Evolutionary conservation across 2,113 vertebrate genomes (phyloP).

Genomic region (Collichthys lucidus): DNA sequence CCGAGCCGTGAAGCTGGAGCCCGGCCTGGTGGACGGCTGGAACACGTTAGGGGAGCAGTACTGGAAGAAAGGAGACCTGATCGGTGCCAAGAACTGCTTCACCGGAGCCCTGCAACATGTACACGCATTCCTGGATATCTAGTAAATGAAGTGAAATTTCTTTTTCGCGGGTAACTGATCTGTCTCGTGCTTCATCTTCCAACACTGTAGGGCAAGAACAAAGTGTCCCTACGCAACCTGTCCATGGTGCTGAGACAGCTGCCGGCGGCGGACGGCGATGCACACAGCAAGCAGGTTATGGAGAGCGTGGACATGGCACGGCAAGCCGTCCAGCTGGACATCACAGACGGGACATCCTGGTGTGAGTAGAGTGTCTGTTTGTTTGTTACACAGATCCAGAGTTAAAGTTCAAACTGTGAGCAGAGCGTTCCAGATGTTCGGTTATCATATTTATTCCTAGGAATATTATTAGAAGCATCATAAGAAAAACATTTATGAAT

Average conservation of each 20-base stretch:
- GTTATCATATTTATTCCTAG: no score
- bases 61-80: constrained; percentile 92
- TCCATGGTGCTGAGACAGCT: constrained; percentile 93
- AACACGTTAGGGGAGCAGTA: constrained; percentile 93
- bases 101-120: constrained; percentile 90
- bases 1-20: constrained; percentile 91
- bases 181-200: not conserved
- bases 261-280: constrained; percentile 68
- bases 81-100: constrained; percentile 90
- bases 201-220: constrained; percentile 87
- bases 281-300: constrained; percentile 84
- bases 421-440: not conserved
- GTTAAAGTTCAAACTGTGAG: not conserved
- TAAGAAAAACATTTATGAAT: no score
- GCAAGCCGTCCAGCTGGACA: constrained; percentile 89
- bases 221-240: constrained; percentile 90
- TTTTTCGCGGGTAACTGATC: not conserved
- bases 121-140: not conserved
- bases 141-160: no score
- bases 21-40: constrained; percentile 90
- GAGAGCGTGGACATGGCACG: constrained; percentile 90
- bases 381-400: not conserved
- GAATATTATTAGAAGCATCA: no score
- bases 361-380: constrained; percentile 84
- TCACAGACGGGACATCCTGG: constrained; percentile 92